Conservation (phyloP, 1,140 invertebrate species). For the Palaemon carinicauda region DNA sequence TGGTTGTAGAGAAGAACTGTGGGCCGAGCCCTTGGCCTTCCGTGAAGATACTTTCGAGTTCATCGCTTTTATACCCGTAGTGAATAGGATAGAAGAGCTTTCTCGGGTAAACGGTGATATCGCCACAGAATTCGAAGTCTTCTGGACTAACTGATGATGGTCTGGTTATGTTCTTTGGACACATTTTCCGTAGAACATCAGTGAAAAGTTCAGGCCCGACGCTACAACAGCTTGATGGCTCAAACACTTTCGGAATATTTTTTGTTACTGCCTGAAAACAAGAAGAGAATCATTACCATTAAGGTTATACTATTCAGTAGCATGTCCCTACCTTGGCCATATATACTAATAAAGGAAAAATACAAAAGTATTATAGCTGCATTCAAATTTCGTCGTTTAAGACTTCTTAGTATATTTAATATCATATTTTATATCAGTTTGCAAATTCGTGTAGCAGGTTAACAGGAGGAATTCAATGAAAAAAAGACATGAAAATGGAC, state of each 20-base stretch:
- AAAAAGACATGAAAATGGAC: no score
- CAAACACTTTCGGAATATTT: background rate
- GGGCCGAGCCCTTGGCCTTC: background rate
- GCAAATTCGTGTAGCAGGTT: no score
- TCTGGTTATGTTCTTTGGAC: slow-evolving; percentile 7
- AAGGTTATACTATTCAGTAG: no score
- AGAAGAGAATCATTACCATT: no score
- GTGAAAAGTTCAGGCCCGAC: slow-evolving; percentile 13
- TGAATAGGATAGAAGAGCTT: slow-evolving; percentile 25
- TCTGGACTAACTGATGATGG: background rate
- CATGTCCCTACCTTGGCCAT: no score
- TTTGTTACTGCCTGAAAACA: background rate
- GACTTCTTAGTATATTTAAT: no score
- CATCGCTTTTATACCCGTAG: background rate
- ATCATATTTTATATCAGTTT: no score
- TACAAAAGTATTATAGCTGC: no score
- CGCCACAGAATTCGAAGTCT: background rate
- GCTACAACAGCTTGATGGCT: background rate
- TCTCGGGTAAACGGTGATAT: slow-evolving; percentile 15
- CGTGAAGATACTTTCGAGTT: background rate
- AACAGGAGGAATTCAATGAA: no score
- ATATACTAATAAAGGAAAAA: no score
- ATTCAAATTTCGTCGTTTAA: no score
- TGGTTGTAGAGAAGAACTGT: background rate
- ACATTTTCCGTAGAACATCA: background rate